phyloP scores from a whole-genome alignment of 1,140 invertebrate genomes.

The Nymphalis io region DNA sequence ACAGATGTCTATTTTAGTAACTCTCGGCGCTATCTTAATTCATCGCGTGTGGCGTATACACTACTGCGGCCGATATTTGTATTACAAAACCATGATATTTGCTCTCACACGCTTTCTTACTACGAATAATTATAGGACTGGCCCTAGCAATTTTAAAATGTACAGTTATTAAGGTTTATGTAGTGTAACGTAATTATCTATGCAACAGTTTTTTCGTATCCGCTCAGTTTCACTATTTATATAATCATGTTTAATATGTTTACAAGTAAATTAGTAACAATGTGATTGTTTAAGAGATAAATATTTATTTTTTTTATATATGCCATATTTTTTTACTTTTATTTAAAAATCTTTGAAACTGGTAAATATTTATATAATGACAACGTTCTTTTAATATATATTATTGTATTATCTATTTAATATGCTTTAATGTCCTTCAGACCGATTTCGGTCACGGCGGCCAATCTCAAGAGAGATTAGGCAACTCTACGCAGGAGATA shows the following conservation, averaged over 20 bases:
- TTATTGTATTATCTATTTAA: too few relatives aligned
- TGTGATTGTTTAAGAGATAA: too few relatives aligned
- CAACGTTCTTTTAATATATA: too few relatives aligned
- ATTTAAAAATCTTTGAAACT: too few relatives aligned
- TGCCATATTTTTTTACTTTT: too few relatives aligned
- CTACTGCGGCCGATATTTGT: constrained; percentile 42
- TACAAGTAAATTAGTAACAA: too few relatives aligned
- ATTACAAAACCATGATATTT: constrained; percentile 59
- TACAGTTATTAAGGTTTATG: constrained; percentile 19
- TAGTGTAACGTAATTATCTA: constrained; percentile 17
- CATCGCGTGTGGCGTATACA: constrained; percentile 59
- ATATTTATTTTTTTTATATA: too few relatives aligned
- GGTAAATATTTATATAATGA: too few relatives aligned
- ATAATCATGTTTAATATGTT: neutral
- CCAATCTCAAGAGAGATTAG: too few relatives aligned
- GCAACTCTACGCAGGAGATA: too few relatives aligned
- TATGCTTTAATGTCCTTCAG: too few relatives aligned
- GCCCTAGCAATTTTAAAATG: constrained; percentile 25
- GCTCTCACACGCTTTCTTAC: constrained; percentile 63
- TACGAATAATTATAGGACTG: constrained; percentile 53
- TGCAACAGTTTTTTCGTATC: neutral
- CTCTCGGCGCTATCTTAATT: constrained; percentile 40
- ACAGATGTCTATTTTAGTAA: constrained; percentile 64
- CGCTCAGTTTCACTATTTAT: neutral
- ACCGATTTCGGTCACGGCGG: too few relatives aligned